Percentiles rank a stretch among this genome's conserved stretches.
phyloP scores from a whole-genome alignment of 2,888 invertebrate species.

The Trissolcus brochymenae region DNA sequence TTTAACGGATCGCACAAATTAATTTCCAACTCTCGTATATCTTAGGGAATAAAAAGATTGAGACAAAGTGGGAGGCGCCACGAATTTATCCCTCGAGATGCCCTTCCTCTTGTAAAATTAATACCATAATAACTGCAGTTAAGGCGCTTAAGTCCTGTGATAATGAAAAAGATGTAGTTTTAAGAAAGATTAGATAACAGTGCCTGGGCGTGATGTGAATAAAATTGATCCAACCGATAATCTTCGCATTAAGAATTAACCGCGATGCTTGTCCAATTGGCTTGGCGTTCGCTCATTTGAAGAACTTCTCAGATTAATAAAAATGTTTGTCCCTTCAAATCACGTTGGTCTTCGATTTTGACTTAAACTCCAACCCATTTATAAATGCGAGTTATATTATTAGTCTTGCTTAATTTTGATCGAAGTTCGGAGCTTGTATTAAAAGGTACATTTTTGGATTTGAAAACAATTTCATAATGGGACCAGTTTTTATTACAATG shows the following conservation, averaged over 20 bases:
- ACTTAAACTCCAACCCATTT: too few relatives aligned
- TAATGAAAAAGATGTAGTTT: conserved; percentile 41
- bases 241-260: neutral
- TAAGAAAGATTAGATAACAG: conserved; percentile 24
- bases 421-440: too few relatives aligned
- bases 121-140: conserved; percentile 46
- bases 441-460: too few relatives aligned
- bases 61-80: conserved; percentile 38
- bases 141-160: conserved; percentile 40
- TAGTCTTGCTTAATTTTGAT: too few relatives aligned
- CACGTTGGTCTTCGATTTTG: too few relatives aligned
- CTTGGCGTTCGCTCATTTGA: neutral
- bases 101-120: conserved; percentile 45
- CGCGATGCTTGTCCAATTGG: neutral
- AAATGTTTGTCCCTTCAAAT: neutral
- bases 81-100: conserved; percentile 48
- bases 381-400: too few relatives aligned
- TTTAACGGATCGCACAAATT: conserved; percentile 14
- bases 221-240: conserved; percentile 12
- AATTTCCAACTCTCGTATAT: conserved; percentile 33
- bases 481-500: too few relatives aligned
- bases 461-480: too few relatives aligned
- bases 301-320: neutral
- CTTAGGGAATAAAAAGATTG: conserved; percentile 46
- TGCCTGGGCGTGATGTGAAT: conserved; percentile 1